Evolutionary conservation across 1,140 invertebrate genomes (phyloP).

Genomic region (Asbolus verrucosus): DNA sequence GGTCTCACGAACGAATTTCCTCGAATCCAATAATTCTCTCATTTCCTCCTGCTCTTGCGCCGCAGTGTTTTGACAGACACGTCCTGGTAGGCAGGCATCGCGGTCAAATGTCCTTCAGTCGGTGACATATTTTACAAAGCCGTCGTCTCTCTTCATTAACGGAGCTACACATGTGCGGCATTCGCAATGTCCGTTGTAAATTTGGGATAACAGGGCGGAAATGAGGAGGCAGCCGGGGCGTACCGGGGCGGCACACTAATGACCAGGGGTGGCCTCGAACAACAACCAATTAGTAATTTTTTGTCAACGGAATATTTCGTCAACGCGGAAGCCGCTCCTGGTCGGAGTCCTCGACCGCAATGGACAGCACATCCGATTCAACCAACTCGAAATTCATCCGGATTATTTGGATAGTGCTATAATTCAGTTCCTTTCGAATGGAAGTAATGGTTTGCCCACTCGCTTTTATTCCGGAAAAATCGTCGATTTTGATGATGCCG

Average conservation of each 20-base stretch:
- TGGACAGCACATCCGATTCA: conserved; percentile 45
- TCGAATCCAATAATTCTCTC: conserved; percentile 37
- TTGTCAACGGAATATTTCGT: not conserved
- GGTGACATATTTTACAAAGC: conserved; percentile 40
- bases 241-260: conserved; percentile 36
- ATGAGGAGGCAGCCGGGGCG: conserved; percentile 35
- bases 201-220: conserved; percentile 41
- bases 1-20: conserved; percentile 9
- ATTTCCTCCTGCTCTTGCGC: conserved; percentile 14
- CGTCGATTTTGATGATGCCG: conserved; percentile 10
- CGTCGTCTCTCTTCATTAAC: conserved; percentile 37
- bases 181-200: conserved; percentile 38
- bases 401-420: conserved; percentile 53
- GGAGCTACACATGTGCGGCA: conserved; percentile 13
- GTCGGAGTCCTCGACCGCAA: conserved; percentile 36
- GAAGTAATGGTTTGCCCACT: conserved; percentile 46
- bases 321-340: conserved; percentile 12
- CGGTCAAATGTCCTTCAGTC: conserved; percentile 19
- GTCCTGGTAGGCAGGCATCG: conserved; percentile 4
- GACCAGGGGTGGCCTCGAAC: conserved; percentile 33
- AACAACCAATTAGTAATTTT: conserved; percentile 28
- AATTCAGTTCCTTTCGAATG: conserved; percentile 46
- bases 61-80: conserved; percentile 37
- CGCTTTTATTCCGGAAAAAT: conserved; percentile 45
- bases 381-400: conserved; percentile 52